Evolutionary conservation across 1,140 invertebrate genomes (phyloP).

Genomic region (Drosophila nikananu): DNA sequence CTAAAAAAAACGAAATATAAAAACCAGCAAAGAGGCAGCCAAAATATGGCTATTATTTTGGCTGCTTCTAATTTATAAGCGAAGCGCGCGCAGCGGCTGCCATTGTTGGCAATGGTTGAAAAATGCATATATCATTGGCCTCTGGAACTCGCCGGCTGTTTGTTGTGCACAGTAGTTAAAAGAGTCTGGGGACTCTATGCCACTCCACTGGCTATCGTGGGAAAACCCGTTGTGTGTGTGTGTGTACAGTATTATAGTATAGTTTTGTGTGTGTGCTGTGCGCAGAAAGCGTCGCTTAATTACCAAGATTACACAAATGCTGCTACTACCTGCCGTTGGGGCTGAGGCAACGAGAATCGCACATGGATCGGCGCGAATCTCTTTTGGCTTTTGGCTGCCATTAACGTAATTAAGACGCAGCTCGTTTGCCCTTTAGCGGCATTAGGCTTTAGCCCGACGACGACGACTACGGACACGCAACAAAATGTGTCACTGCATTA

Average conservation of each 20-base stretch:
- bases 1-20: constrained; percentile 17
- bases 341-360: constrained; percentile 67
- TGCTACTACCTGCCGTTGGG: constrained; percentile 17
- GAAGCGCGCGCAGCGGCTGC: constrained; percentile 48
- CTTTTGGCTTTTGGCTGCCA: constrained; percentile 65
- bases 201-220: constrained; percentile 64
- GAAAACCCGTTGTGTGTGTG: constrained; percentile 65
- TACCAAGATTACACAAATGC: constrained; percentile 80
- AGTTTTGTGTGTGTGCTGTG: constrained; percentile 14
- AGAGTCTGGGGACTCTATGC: constrained; percentile 22
- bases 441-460: constrained; percentile 1
- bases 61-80: constrained; percentile 81
- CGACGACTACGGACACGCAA: constrained; percentile 27
- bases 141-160: constrained; percentile 75
- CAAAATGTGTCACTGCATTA: constrained; percentile 76
- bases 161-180: constrained; percentile 74
- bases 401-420: constrained; percentile 78
- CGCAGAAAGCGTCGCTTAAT: constrained; percentile 70
- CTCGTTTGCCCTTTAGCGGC: constrained; percentile 70
- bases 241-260: not conserved
- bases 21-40: constrained; percentile 25
- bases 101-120: constrained; percentile 51
- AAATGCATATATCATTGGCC: constrained; percentile 83
- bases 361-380: constrained; percentile 53
- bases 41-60: constrained; percentile 83